Evolutionary conservation across 2,888 invertebrate species (phyloP).

Genomic region (Tinea pellionella): DNA sequence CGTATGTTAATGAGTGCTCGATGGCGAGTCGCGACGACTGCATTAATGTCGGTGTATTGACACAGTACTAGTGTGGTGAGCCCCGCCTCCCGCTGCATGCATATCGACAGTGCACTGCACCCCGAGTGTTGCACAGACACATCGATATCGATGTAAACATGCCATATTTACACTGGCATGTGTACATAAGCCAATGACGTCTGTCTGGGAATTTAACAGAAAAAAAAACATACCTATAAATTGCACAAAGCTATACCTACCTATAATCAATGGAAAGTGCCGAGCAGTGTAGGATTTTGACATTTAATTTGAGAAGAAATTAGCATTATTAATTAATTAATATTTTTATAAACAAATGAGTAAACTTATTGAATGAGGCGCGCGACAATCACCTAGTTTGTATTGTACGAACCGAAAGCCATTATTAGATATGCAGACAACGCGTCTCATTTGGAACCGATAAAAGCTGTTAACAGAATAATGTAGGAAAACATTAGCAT

Average conservation of each 20-base stretch:
- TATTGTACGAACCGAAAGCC: too few relatives aligned
- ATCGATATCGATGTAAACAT: neutral
- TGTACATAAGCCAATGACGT: neutral
- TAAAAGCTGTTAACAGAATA: neutral
- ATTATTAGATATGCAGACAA: neutral
- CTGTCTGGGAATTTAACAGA: neutral
- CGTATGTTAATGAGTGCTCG: constrained; percentile 3
- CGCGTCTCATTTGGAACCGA: neutral
- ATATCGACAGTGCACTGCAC: constrained; percentile 8
- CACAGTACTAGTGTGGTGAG: neutral
- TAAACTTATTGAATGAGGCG: too few relatives aligned
- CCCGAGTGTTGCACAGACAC: neutral
- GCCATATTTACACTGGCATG: neutral
- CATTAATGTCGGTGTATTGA: constrained; percentile 14
- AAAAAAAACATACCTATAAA: neutral
- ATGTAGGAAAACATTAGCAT: constrained; percentile 3
- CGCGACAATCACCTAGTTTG: too few relatives aligned
- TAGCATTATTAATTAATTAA: too few relatives aligned
- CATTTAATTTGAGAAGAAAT: too few relatives aligned
- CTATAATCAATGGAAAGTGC: too few relatives aligned
- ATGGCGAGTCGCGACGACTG: neutral
- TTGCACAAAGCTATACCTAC: neutral
- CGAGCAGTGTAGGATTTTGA: too few relatives aligned
- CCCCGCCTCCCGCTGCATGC: neutral
- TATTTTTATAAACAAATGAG: too few relatives aligned